Percentiles rank a stretch among this genome's conserved stretches.
Conservation (phyloP, 64 coral and sea anemone species). For the Orbicella faveolata region DNA sequence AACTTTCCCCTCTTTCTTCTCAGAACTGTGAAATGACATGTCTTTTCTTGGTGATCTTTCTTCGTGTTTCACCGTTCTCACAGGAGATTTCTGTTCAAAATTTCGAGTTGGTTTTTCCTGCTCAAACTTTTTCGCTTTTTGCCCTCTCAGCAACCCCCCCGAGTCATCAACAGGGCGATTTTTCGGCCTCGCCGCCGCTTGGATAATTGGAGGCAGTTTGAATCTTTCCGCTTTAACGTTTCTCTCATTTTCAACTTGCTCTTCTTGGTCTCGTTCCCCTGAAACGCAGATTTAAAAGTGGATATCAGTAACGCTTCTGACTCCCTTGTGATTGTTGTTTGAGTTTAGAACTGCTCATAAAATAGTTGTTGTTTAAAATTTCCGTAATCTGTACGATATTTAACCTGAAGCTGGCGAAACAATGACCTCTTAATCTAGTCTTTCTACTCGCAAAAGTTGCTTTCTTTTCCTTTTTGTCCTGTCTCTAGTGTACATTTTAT, state of each 20-base stretch:
- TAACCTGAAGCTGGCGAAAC: too few species aligned
- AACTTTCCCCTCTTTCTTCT: neutral
- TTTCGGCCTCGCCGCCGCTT: constrained; percentile 64
- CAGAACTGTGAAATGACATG: neutral
- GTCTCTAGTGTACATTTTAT: neutral
- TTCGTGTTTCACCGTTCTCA: constrained; percentile 23
- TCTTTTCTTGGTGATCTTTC: constrained; percentile 10
- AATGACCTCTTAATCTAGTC: too few species aligned
- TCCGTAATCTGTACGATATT: too few species aligned
- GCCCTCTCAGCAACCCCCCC: constrained; percentile 74
- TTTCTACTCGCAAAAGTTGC: too few species aligned
- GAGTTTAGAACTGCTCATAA: too few species aligned
- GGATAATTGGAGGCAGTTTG: constrained; percentile 80
- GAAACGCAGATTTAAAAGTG: constrained; percentile 53
- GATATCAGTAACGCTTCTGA: constrained; percentile 18
- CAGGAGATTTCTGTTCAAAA: constrained; percentile 57
- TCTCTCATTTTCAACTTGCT: constrained; percentile 47
- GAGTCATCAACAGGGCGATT: constrained; percentile 56
- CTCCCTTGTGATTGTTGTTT: neutral
- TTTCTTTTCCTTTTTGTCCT: neutral
- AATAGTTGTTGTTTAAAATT: too few species aligned
- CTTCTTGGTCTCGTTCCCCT: neutral
- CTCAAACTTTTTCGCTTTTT: constrained; percentile 78
- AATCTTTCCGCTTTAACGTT: constrained; percentile 40
- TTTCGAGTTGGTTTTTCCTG: constrained; percentile 46